A percentile compares a stretch with the other conserved stretches of the same genome.
These are phyloP conservation scores for Daktulosphaira vitifoliae DNA, from an alignment of 1,140 invertebrate species.

Conservation along the genomic window DNA sequence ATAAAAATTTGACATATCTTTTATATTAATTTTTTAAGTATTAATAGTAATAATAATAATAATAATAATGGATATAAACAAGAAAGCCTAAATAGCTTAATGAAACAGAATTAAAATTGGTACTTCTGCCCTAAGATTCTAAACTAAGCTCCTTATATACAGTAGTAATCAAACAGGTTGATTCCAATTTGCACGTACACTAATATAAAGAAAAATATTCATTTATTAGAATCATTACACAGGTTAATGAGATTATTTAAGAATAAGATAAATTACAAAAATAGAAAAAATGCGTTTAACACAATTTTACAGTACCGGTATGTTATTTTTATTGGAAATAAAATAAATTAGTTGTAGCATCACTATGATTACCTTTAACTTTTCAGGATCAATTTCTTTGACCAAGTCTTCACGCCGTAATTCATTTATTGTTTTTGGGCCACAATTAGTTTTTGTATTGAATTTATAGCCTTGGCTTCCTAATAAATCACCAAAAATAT, in stretches of 20 bases:
- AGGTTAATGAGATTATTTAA: no score
- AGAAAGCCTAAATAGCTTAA: no score
- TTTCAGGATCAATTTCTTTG: conserved; percentile 84
- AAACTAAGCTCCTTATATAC: no score
- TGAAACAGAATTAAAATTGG: no score
- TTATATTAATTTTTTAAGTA: conserved; percentile 17
- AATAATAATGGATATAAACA: not conserved
- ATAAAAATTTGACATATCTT: not conserved
- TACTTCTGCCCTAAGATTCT: no score
- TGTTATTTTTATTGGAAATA: no score
- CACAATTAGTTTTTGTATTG: conserved; percentile 61
- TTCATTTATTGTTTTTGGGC: conserved; percentile 81
- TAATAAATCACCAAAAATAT: conserved; percentile 83
- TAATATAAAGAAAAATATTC: no score
- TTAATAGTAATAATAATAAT: not conserved
- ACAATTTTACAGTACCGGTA: not conserved
- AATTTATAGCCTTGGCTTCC: conserved; percentile 82
- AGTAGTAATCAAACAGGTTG: no score
- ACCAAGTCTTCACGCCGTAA: conserved; percentile 82
- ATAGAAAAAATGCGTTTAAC: not conserved
- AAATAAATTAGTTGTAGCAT: no score
- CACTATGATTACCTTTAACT: conserved; percentile 77
- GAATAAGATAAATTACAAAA: no score
- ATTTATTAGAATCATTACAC: no score
- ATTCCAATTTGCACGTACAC: no score